A percentile compares a stretch with the other conserved stretches of the same genome.
phyloP scores from a whole-genome alignment of 1,140 invertebrate species.

The Hormaphis cornu region DNA sequence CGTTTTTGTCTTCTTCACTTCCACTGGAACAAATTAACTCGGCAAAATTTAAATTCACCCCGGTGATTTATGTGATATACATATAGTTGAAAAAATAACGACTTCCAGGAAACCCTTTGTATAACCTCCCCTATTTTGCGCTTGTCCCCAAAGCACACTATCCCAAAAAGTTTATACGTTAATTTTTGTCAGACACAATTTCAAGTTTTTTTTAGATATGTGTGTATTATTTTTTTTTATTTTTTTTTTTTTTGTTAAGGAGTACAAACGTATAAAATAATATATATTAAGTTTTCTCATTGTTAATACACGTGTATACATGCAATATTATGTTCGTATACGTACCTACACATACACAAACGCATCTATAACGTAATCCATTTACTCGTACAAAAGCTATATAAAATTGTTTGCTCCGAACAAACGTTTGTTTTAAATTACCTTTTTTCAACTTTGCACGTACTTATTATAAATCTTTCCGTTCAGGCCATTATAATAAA shows the following conservation, averaged over 20 bases:
- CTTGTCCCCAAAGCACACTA: background rate
- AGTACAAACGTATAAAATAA: too few species aligned
- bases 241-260: too few species aligned
- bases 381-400: background rate
- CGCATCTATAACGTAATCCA: too few species aligned
- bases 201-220: background rate
- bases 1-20: background rate
- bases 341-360: too few species aligned
- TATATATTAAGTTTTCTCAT: too few species aligned
- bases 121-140: background rate
- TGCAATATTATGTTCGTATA: too few species aligned
- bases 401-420: background rate
- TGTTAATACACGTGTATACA: too few species aligned
- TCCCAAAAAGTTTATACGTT: background rate
- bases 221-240: too few species aligned
- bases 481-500: too few species aligned
- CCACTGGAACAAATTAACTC: constrained; percentile 10
- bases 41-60: background rate
- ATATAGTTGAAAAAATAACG: background rate
- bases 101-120: constrained; percentile 2
- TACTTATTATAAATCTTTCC: background rate
- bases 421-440: background rate
- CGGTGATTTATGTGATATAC: constrained; percentile 11
- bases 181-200: background rate
- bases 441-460: background rate